phyloP scores from a whole-genome alignment of 2,888 invertebrate species.

The Ferdinandea cuprea region DNA sequence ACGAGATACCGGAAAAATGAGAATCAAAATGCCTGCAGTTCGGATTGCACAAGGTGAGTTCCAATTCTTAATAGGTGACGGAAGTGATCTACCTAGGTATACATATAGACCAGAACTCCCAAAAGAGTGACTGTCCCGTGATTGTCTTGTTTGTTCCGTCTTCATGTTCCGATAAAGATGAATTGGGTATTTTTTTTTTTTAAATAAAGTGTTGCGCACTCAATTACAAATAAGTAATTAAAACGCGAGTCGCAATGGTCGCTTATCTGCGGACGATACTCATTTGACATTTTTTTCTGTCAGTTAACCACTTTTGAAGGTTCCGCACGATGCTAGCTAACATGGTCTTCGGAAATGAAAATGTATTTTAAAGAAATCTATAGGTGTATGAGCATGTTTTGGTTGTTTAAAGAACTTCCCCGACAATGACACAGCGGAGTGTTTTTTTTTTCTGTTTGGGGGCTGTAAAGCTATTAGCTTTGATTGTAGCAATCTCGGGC shows the following conservation, averaged over 20 bases:
- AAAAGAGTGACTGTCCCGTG: constrained; percentile 9
- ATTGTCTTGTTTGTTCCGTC: constrained; percentile 51
- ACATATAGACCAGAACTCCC: background rate
- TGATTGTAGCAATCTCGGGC: constrained; percentile 66
- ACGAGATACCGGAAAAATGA: constrained; percentile 87
- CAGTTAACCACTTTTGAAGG: constrained; percentile 43
- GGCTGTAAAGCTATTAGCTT: constrained; percentile 65
- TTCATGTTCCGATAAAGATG: constrained; percentile 55
- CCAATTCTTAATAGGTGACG: too few relatives aligned
- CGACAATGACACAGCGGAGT: constrained; percentile 41
- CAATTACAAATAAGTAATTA: constrained; percentile 73
- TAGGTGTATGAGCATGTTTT: constrained; percentile 7
- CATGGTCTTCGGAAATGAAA: constrained; percentile 53
- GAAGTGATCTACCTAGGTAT: too few relatives aligned
- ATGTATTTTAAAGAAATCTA: constrained; percentile 24
- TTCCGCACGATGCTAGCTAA: constrained; percentile 60
- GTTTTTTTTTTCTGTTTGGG: constrained; percentile 9
- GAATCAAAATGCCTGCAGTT: constrained; percentile 98
- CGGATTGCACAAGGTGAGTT: constrained; percentile 97
- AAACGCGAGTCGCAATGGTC: constrained; percentile 54
- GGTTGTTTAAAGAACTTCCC: constrained; percentile 35
- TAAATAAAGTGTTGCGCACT: constrained; percentile 24
- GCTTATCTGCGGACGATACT: constrained; percentile 63
- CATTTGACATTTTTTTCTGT: constrained; percentile 48
- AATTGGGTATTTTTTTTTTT: constrained; percentile 18